Conservation (phyloP, 2,888 invertebrate species). For the Xanthostigma xanthostigma region DNA sequence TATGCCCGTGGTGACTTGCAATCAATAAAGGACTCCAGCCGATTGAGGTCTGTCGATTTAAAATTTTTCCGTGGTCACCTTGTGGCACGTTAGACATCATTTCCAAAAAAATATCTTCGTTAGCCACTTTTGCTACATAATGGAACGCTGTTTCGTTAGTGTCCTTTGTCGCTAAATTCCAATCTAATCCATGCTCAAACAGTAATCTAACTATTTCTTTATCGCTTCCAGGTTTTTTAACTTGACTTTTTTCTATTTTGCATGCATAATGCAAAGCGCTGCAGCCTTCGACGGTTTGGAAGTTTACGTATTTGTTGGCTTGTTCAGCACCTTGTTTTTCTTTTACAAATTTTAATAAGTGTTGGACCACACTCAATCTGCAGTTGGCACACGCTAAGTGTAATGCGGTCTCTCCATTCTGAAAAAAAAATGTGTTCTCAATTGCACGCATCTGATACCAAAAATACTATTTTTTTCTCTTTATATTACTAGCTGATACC, state of each 20-base stretch:
- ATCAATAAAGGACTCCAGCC: constrained; percentile 96
- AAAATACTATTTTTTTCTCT: no score
- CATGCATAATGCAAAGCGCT: constrained; percentile 86
- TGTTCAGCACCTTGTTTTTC: constrained; percentile 58
- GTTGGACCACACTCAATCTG: constrained; percentile 69
- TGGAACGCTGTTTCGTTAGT: constrained; percentile 93
- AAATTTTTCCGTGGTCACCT: constrained; percentile 79
- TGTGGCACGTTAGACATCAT: constrained; percentile 85
- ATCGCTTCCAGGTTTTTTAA: constrained; percentile 53
- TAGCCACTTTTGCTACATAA: constrained; percentile 90
- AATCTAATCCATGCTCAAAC: constrained; percentile 83
- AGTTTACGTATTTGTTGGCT: constrained; percentile 74
- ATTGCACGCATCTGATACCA: no score
- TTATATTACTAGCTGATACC: no score
- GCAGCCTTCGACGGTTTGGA: constrained; percentile 81
- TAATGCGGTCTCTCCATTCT: constrained; percentile 90
- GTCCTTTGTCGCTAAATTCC: constrained; percentile 67
- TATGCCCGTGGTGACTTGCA: constrained; percentile 90
- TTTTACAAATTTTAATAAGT: constrained; percentile 72
- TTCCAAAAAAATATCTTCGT: constrained; percentile 86
- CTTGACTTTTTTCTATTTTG: constrained; percentile 71
- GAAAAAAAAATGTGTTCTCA: constrained; percentile 9
- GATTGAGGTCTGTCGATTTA: constrained; percentile 85
- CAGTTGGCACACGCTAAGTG: constrained; percentile 86
- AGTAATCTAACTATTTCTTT: constrained; percentile 80